Evolutionary conservation across 2,888 invertebrate species (phyloP), one percentile per base, ranked within the genome.

Genomic region (Nomada hirtipes): DNA sequence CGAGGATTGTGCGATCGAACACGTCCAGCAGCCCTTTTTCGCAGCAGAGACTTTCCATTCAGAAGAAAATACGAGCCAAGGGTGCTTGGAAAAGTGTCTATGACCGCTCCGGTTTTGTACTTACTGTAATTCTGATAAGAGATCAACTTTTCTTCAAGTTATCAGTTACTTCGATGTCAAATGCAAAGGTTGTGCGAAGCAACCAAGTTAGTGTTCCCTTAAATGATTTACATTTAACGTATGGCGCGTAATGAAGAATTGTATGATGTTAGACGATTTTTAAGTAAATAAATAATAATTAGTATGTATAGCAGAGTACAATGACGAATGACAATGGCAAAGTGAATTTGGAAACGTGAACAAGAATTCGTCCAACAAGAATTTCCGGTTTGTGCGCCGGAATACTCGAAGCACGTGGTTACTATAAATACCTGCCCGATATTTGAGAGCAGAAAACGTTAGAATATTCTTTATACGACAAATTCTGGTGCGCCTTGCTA

Each of bases 1-100:
- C 85, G 84, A 89, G 89, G 89, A 76, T 74, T 79, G 76, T 86
- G 70, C 74, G 55, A 78, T 63, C 63, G 69, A 50, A 63, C 57
- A 63, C 64, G 68, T 72, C 69, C 60, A 59, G 18, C 69, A 57
- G 69, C 64, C 75, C 77, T 75, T 74, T 76, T 79, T 65, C 73
- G 44, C 67, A 61, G 65, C 53, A 15, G 50, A 23, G 79, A 60
- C 81, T 68, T 69, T n/a, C 75, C 77, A 71, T 84, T 68, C 76
- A 36, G 72, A 79, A 75, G 76, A 76, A 85, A 87, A 90, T 89
- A 86, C 89, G 84, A 88, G 88, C 91, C 90, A 86, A 87, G 89
- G 88, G 88, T 90, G 88, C 61, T 84, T 83, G 61, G 83, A 73
- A 44, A 70, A 57, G 55, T 59, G 26, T n/a, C 67, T 63, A 63